phyloP scores from a whole-genome alignment of 2,797 vertebrate genomes.

The Malurus splendens region DNA sequence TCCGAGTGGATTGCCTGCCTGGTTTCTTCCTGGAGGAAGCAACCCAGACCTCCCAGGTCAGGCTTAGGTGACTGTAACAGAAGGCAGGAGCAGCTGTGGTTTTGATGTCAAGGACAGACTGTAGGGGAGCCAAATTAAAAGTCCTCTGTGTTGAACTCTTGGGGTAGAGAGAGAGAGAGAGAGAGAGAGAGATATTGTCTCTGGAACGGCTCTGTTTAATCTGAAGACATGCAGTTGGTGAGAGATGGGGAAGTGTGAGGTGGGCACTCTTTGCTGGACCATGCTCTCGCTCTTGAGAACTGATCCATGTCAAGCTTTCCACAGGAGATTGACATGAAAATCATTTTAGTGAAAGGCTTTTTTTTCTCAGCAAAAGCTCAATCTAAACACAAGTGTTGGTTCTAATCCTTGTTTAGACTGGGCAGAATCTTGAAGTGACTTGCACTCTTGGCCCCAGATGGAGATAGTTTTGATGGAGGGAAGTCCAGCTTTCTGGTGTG shows the following conservation, averaged over 20 bases:
- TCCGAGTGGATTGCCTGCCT: background rate
- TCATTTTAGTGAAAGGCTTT: background rate
- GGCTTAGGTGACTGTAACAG: background rate
- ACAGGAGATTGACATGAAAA: background rate
- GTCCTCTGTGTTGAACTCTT: background rate
- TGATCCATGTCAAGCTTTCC: background rate
- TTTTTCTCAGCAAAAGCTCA: background rate
- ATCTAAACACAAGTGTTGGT: background rate
- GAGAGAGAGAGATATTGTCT: background rate
- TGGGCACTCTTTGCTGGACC: background rate
- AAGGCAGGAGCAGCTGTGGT: constrained; percentile 16
- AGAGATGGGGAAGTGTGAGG: background rate
- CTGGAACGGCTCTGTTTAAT: background rate
- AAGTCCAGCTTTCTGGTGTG: background rate
- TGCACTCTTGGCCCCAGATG: background rate
- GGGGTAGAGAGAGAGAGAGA: background rate
- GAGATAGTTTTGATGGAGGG: background rate
- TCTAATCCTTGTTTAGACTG: background rate
- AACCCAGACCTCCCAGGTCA: background rate
- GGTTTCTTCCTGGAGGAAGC: background rate
- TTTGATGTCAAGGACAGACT: background rate
- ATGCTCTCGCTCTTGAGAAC: background rate
- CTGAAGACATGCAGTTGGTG: background rate
- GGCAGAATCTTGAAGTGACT: background rate
- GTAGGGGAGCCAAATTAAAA: background rate